phyloP scores from a whole-genome alignment of 2,888 invertebrate species.

The Temnothorax unifasciatus region DNA sequence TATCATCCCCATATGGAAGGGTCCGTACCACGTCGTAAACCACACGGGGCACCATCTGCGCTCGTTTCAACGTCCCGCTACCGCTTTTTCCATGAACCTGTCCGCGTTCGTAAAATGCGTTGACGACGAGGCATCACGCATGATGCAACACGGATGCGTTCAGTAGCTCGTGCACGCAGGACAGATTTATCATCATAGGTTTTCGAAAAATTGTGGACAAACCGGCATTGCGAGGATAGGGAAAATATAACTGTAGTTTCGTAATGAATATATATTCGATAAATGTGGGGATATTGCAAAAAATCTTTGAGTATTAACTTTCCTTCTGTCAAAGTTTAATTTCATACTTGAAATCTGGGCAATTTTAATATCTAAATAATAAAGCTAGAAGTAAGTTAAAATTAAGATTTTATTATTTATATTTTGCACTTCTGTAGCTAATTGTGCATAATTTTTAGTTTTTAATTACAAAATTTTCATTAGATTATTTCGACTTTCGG shows the following conservation, averaged over 20 bases:
- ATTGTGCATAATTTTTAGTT: not conserved
- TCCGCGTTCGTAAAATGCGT: slow-evolving; percentile 52
- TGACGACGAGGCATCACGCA: slow-evolving; percentile 35
- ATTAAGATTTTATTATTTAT: slow-evolving; percentile 4
- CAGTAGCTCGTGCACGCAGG: slow-evolving; percentile 32
- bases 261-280: not conserved
- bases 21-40: slow-evolving; percentile 77
- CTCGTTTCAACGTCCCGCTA: slow-evolving; percentile 69
- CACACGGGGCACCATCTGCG: slow-evolving; percentile 80
- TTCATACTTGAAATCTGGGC: not conserved
- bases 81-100: slow-evolving; percentile 70
- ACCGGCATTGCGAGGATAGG: not conserved
- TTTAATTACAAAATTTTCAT: not conserved
- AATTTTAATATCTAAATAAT: not conserved
- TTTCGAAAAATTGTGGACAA: not conserved
- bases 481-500: slow-evolving; percentile 23
- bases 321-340: not conserved
- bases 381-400: not conserved
- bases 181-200: slow-evolving; percentile 37
- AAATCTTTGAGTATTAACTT: not conserved
- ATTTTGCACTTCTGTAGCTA: not conserved
- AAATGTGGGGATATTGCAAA: not conserved
- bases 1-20: slow-evolving; percentile 78
- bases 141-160: slow-evolving; percentile 34
- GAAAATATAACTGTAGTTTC: not conserved